Conservation (phyloP, 2,888 invertebrate species). For the Scaptomyza flava region DNA sequence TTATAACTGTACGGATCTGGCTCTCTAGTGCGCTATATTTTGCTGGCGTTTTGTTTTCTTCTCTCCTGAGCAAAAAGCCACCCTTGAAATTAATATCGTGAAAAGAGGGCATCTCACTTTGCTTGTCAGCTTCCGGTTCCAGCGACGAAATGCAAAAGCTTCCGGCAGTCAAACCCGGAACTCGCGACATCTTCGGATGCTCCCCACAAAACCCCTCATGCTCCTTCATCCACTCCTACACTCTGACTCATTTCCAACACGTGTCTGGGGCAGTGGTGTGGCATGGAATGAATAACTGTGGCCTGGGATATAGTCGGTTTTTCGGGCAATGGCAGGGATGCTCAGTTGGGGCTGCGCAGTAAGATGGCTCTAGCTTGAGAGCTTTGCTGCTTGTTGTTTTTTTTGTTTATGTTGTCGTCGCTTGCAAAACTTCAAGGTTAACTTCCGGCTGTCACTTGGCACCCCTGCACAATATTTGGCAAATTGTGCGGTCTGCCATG, state of each 20-base stretch:
- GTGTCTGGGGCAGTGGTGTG: constrained; percentile 52
- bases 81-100: constrained; percentile 33
- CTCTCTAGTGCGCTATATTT: background rate
- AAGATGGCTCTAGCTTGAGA: constrained; percentile 23
- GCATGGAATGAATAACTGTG: constrained; percentile 66
- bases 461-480: constrained; percentile 52
- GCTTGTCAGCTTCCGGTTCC: constrained; percentile 54
- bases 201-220: background rate
- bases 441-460: constrained; percentile 50
- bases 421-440: constrained; percentile 73
- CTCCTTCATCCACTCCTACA: background rate
- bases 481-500: constrained; percentile 54
- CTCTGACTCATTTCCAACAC: constrained; percentile 62
- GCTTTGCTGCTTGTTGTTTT: constrained; percentile 34
- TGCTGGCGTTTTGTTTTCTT: constrained; percentile 4
- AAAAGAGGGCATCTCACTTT: constrained; percentile 16
- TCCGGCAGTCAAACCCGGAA: constrained; percentile 33
- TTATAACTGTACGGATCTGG: constrained; percentile 15
- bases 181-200: constrained; percentile 8
- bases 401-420: constrained; percentile 21
- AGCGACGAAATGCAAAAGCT: constrained; percentile 52
- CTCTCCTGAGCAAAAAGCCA: constrained; percentile 43
- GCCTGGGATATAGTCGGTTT: constrained; percentile 1
- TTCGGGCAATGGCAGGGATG: constrained; percentile 39
- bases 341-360: constrained; percentile 58